Evolutionary conservation across 2,888 invertebrate genomes (phyloP).

Genomic region (Bedellia somnulentella): DNA sequence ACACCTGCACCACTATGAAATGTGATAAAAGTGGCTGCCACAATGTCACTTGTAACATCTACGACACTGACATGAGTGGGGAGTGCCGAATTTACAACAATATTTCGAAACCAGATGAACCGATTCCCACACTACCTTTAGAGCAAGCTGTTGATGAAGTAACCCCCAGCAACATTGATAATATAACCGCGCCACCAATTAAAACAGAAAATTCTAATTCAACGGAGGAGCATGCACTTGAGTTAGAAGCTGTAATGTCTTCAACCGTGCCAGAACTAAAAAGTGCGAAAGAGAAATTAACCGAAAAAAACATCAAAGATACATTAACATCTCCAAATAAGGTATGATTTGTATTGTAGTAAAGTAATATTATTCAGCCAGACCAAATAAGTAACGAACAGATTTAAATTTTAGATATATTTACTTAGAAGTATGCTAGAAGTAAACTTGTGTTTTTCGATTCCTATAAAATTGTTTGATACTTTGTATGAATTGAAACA

Average conservation of each 20-base stretch:
- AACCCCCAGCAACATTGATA: conserved; percentile 12
- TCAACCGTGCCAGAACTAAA: conserved; percentile 22
- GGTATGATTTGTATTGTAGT: too few relatives aligned
- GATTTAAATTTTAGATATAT: too few relatives aligned
- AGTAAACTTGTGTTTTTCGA: too few relatives aligned
- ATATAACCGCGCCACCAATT: conserved; percentile 6
- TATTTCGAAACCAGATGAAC: conserved; percentile 18
- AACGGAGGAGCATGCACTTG: conserved; percentile 25
- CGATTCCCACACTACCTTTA: conserved; percentile 9
- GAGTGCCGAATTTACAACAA: conserved; percentile 40
- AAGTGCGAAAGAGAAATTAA: conserved; percentile 7
- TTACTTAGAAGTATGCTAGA: too few relatives aligned
- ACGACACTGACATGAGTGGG: conserved; percentile 45
- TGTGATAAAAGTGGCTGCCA: conserved; percentile 34
- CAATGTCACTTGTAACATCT: conserved; percentile 44
- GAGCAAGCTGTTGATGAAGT: too few relatives aligned
- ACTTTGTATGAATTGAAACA: too few relatives aligned
- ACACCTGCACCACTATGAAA: conserved; percentile 47
- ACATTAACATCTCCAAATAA: conserved; percentile 13
- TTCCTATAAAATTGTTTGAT: too few relatives aligned
- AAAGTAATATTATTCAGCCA: too few relatives aligned
- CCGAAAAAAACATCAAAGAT: conserved; percentile 7
- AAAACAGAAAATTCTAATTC: conserved; percentile 11
- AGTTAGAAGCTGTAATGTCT: conserved; percentile 33
- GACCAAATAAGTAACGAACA: too few relatives aligned